Evolutionary conservation across 2,797 vertebrate species (phyloP), one percentile per base, ranked within the genome.

Genomic region (Naso thynnoides): DNA sequence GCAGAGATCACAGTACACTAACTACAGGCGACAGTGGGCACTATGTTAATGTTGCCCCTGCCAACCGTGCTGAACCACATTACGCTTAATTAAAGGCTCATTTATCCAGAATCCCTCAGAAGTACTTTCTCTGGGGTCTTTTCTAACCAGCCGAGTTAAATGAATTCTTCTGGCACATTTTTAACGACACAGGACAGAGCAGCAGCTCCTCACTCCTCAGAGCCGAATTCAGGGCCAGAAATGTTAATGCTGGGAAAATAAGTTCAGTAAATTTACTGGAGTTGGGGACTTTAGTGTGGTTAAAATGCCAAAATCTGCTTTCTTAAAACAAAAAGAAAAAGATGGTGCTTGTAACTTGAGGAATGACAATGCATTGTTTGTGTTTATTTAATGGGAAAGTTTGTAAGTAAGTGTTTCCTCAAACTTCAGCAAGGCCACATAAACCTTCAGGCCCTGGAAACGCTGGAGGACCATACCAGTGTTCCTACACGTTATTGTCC

Each of bases 51-150:
- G 71, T 55, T 49, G 36, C 47, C 33, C 60, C 55, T n/a, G 60
- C 41, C 49, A 55, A 41, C 48, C 24, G 2, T 47, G 66, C 47
- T 42, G 45, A 63, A 45, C 66, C 8, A 18, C 49, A 44, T 56
- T 52, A 24, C 54, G 53, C 62, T 57, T 78, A 61, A 81, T 84
- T 75, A 81, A 72, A 69, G 65, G 58, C 50, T 64, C 33, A 44
- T 78, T 70, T 57, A 76, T 14, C 55, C 48, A 10, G 60, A 49
- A 49, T 62, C 39, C 39, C 50, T 38, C 29, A 70, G 74, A 65
- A 73, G 69, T 14, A 75, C 60, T 50, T 48, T 59, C 53, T 79
- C 55, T 11, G 5, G 58, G 59, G 54, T 47, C 42, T 26, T 48
- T 36, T 55, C 19, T 33, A 49, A 73, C 57, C 21, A 44, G 67